These are phyloP conservation scores for Drosophila neotestacea DNA, from an alignment of 2,888 invertebrate genomes.

Conservation along the genomic window DNA sequence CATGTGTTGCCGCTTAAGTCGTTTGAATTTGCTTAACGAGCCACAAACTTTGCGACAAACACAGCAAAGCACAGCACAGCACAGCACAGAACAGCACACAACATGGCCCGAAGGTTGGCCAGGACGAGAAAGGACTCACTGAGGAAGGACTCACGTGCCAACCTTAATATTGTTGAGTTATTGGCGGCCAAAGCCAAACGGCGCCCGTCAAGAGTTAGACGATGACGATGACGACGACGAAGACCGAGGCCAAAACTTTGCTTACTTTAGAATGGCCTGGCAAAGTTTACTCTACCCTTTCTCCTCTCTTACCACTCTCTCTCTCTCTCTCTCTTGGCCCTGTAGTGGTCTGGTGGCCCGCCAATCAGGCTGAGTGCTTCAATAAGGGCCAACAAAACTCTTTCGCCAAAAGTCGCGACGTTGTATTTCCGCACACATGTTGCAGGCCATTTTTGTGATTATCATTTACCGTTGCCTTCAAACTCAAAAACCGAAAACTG, in stretches of 20 bases:
- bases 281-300: constrained; percentile 49
- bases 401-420: constrained; percentile 75
- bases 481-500: constrained; percentile 11
- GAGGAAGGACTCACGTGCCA: constrained; percentile 70
- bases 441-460: constrained; percentile 76
- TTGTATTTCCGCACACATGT: constrained; percentile 80
- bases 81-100: background rate
- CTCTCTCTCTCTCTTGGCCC: no score
- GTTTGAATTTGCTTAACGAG: constrained; percentile 82
- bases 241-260: constrained; percentile 67
- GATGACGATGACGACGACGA: constrained; percentile 15
- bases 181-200: constrained; percentile 78
- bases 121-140: constrained; percentile 8
- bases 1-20: constrained; percentile 82
- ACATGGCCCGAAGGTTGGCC: constrained; percentile 8
- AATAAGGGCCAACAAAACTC: constrained; percentile 63
- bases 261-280: constrained; percentile 69
- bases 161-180: constrained; percentile 81
- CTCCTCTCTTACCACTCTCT: background rate
- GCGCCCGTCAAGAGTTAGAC: constrained; percentile 77
- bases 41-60: constrained; percentile 81
- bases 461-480: constrained; percentile 69
- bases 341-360: constrained; percentile 14
- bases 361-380: constrained; percentile 75
- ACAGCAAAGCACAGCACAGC: constrained; percentile 33